A percentile compares a stretch with the other conserved stretches of the same genome.
Evolutionary conservation across 2,888 invertebrate species (phyloP).

Genomic region (Mythimna loreyi): DNA sequence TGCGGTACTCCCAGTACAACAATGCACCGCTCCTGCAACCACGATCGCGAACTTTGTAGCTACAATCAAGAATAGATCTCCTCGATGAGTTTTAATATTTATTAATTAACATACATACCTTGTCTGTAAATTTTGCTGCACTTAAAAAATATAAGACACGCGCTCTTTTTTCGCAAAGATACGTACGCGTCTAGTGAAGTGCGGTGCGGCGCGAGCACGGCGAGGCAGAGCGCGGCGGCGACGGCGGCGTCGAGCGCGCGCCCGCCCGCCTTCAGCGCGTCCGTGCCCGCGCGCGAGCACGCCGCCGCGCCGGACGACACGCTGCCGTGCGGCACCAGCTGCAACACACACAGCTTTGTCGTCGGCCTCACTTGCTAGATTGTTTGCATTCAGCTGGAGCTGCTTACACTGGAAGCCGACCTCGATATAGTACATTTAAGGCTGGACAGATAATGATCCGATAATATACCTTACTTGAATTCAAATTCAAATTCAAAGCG

Average conservation of each 20-base stretch:
- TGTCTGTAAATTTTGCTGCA: too few relatives aligned
- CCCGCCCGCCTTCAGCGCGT: constrained; percentile 93
- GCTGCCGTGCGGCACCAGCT: constrained; percentile 94
- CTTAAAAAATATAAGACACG: too few relatives aligned
- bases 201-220: constrained; percentile 93
- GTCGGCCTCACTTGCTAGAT: too few relatives aligned
- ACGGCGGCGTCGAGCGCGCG: constrained; percentile 95
- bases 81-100: background rate
- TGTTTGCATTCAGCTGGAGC: background rate
- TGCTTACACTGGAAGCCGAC: background rate
- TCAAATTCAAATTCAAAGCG: too few relatives aligned
- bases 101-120: too few relatives aligned
- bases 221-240: constrained; percentile 94
- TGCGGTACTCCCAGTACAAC: constrained; percentile 93
- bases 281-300: constrained; percentile 94
- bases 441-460: too few relatives aligned
- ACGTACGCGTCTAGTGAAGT: constrained; percentile 95
- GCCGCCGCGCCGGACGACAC: constrained; percentile 93
- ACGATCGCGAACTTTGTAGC: background rate
- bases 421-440: background rate
- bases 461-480: too few relatives aligned
- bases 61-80: background rate
- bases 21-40: constrained; percentile 93
- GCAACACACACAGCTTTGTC: background rate
- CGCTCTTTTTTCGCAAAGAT: too few relatives aligned